These are phyloP conservation scores for Emesis furor DNA, from an alignment of 2,888 invertebrate species.

Conservation along the genomic window DNA sequence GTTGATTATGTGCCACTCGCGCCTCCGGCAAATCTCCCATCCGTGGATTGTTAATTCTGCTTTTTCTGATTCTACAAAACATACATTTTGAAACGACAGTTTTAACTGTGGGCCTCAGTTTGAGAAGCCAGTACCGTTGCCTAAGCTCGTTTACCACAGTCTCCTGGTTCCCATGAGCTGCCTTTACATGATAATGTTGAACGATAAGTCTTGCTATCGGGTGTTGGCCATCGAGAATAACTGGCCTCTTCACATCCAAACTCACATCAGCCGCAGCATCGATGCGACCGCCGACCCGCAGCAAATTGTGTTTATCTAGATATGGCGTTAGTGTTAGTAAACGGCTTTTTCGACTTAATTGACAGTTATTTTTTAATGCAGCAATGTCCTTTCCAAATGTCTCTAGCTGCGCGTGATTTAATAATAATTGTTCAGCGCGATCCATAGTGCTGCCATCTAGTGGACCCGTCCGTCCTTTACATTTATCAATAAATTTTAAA, in stretches of 20 bases:
- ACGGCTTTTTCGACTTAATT: neutral
- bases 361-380: neutral
- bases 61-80: neutral
- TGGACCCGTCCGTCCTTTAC: neutral
- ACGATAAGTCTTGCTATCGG: neutral
- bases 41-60: neutral
- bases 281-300: neutral
- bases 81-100: neutral
- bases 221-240: neutral
- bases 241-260: neutral
- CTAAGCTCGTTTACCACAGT: neutral
- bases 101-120: neutral
- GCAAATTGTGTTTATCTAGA: neutral
- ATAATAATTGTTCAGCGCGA: neutral
- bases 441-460: neutral
- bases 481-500: neutral
- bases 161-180: too few species aligned
- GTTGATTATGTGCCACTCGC: neutral
- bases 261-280: neutral
- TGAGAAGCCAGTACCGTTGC: neutral
- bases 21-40: neutral
- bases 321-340: neutral
- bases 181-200: neutral
- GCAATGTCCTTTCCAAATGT: neutral
- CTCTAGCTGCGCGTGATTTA: neutral